phyloP scores from a whole-genome alignment of 1,140 invertebrate species.

The Drosophila ambigua region DNA sequence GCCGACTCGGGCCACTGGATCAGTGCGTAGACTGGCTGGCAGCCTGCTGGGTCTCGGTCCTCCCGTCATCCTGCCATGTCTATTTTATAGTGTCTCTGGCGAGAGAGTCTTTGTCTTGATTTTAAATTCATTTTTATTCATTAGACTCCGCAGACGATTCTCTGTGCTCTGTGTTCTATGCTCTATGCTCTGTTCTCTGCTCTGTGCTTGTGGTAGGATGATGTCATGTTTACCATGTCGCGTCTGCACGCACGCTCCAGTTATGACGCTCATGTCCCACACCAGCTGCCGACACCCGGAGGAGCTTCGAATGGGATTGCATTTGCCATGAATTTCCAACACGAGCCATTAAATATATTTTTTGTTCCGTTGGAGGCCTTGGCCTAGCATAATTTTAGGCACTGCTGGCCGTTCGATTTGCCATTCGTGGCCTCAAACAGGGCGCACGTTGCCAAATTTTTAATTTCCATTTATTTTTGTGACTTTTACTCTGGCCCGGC shows the following conservation, averaged over 20 bases:
- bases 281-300: neutral
- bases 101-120: constrained; percentile 17
- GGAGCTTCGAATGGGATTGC: constrained; percentile 2
- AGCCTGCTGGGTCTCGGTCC: constrained; percentile 52
- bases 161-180: no score
- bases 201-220: constrained; percentile 48
- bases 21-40: constrained; percentile 73
- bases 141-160: constrained; percentile 32
- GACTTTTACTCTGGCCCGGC: constrained; percentile 43
- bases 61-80: constrained; percentile 17
- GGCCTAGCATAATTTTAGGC: constrained; percentile 19
- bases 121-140: constrained; percentile 76
- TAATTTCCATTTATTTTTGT: constrained; percentile 70
- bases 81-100: constrained; percentile 49
- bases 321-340: constrained; percentile 39
- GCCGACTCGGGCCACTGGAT: constrained; percentile 40
- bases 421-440: constrained; percentile 32
- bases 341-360: constrained; percentile 33
- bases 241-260: constrained; percentile 12
- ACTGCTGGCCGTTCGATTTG: constrained; percentile 6
- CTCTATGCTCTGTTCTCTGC: no score
- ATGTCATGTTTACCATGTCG: constrained; percentile 64
- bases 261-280: neutral
- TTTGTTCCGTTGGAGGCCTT: constrained; percentile 46
- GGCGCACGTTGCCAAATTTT: constrained; percentile 52